Conservation (phyloP, 2,888 invertebrate genomes). For the Listrodromus nycthemerus region DNA sequence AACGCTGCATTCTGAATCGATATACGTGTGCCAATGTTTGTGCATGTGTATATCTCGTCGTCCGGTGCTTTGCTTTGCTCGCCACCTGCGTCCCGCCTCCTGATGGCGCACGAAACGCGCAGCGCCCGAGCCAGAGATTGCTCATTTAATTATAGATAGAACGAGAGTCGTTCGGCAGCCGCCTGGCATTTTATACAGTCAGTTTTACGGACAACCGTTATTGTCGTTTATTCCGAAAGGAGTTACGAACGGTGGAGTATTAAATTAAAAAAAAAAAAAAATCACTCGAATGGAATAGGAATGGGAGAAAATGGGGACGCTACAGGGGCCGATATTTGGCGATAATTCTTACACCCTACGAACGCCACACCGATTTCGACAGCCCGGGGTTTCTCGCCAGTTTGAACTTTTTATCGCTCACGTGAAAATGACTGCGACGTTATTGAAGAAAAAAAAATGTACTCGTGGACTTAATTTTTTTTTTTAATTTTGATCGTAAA, state of each 20-base stretch:
- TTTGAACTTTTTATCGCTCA: background rate
- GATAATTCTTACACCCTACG: background rate
- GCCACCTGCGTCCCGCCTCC: conserved; percentile 21
- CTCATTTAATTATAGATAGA: conserved; percentile 27
- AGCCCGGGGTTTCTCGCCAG: background rate
- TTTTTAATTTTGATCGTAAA: too few species aligned
- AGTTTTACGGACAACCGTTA: background rate
- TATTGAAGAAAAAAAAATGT: too few species aligned
- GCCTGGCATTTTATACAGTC: background rate
- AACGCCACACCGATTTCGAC: background rate
- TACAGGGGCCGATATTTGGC: background rate
- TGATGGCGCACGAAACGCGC: background rate
- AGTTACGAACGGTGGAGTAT: background rate
- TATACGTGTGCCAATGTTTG: background rate
- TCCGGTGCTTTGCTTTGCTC: conserved; percentile 8
- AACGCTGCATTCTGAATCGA: conserved; percentile 14
- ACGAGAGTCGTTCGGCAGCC: background rate
- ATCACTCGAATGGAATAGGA: background rate
- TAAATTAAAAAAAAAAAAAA: background rate
- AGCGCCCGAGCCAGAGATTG: background rate
- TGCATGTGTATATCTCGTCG: background rate
- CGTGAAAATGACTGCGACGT: background rate
- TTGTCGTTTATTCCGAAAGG: conserved; percentile 5
- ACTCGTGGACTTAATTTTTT: too few species aligned
- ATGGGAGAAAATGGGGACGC: background rate